Conservation (phyloP, 2,888 invertebrate genomes). For the Salpingus planirostris region DNA sequence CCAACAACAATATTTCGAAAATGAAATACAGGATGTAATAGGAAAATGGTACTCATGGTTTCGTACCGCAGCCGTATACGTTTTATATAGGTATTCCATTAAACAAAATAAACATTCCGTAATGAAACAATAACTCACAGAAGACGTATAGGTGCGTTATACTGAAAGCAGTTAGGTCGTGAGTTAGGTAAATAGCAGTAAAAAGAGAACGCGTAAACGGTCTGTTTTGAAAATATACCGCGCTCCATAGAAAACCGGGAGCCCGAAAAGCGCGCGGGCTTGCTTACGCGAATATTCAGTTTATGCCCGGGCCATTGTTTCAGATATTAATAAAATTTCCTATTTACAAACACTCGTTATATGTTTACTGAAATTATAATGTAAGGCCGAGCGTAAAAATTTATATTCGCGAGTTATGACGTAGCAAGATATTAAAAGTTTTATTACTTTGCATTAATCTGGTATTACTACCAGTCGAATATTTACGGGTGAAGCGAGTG, state of each 20-base stretch:
- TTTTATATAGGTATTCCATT: slow-evolving; percentile 5
- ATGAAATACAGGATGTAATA: background rate
- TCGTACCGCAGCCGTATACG: background rate
- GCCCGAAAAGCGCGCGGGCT: no score
- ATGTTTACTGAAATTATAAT: slow-evolving; percentile 12
- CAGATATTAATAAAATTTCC: slow-evolving; percentile 12
- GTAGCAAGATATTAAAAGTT: slow-evolving; percentile 11
- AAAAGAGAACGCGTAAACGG: slow-evolving; percentile 9
- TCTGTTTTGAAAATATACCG: slow-evolving; percentile 11
- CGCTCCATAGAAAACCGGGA: no score
- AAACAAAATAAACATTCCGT: slow-evolving; percentile 12
- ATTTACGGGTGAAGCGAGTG: slow-evolving; percentile 8
- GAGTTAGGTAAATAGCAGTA: slow-evolving; percentile 9
- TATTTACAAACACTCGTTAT: slow-evolving; percentile 13
- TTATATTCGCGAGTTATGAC: slow-evolving; percentile 10
- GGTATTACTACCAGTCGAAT: slow-evolving; percentile 8
- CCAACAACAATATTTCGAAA: no score
- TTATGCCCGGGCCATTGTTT: no score
- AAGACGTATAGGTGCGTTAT: slow-evolving; percentile 10
- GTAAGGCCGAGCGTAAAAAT: slow-evolving; percentile 11
- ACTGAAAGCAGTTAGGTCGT: no score
- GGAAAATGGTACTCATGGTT: background rate
- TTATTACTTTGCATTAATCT: slow-evolving; percentile 9
- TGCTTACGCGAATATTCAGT: slow-evolving; percentile 8
- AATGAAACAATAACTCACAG: slow-evolving; percentile 12